These are phyloP conservation scores for Prenolepis imparis DNA, from an alignment of 2,888 invertebrate species.

Conservation along the genomic window DNA sequence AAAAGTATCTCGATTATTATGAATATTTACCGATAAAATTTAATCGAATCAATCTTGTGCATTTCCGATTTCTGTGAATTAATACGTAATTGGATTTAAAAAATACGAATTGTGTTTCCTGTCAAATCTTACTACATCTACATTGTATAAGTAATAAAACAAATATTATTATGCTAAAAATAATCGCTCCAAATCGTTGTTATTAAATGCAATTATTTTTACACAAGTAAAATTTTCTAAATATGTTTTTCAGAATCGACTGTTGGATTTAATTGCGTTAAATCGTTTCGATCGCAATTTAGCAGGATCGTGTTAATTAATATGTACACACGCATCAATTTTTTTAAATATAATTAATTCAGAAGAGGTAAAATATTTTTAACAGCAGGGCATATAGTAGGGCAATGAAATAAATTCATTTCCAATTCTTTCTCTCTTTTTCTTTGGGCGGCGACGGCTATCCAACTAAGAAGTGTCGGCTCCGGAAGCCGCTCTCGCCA, in stretches of 20 bases:
- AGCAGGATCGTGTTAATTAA: background rate
- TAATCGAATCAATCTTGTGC: background rate
- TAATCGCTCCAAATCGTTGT: background rate
- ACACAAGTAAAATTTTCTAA: background rate
- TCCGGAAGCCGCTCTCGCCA: slow-evolving; percentile 37
- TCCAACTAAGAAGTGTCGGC: background rate
- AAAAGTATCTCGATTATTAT: background rate
- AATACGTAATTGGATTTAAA: background rate
- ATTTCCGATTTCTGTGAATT: background rate
- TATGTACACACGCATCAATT: background rate
- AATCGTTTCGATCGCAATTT: background rate
- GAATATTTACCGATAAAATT: slow-evolving; percentile 4
- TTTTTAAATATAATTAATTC: slow-evolving; percentile 64
- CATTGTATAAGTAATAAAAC: background rate
- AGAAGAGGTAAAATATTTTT: slow-evolving; percentile 42
- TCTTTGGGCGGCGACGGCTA: slow-evolving; percentile 42
- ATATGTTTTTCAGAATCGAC: background rate
- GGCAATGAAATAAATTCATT: slow-evolving; percentile 70
- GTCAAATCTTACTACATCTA: background rate
- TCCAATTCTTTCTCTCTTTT: slow-evolving; percentile 46
- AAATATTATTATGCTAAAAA: background rate
- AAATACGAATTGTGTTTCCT: background rate
- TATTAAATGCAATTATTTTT: background rate
- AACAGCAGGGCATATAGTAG: background rate
- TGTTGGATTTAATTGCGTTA: background rate